These are phyloP conservation scores for Meandrina meandrites DNA, from an alignment of 92 coral and sea anemone species.

Conservation along the genomic window DNA sequence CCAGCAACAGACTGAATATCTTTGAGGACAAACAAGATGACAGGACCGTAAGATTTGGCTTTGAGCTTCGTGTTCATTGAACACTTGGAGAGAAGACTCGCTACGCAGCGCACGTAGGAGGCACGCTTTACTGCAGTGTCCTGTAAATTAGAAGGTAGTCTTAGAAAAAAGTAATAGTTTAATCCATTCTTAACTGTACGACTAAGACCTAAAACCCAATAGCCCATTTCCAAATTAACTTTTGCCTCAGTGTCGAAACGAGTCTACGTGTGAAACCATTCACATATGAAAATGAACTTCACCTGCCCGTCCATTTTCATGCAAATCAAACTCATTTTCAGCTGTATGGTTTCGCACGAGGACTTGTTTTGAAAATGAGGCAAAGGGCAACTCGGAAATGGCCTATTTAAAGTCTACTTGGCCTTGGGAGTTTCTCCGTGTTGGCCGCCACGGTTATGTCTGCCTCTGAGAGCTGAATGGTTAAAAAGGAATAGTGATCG, in stretches of 20 bases:
- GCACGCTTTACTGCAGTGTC: slow-evolving; percentile 83
- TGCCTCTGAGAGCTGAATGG: neutral
- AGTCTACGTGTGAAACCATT: no score
- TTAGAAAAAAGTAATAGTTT: neutral
- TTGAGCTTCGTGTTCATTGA: slow-evolving; percentile 69
- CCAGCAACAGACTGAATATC: slow-evolving; percentile 86
- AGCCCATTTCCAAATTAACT: no score
- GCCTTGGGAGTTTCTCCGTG: neutral
- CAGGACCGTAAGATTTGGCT: slow-evolving; percentile 75
- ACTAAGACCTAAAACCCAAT: neutral
- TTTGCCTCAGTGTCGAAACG: no score
- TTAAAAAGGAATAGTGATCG: neutral
- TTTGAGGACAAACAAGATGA: slow-evolving; percentile 70
- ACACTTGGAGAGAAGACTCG: slow-evolving; percentile 76
- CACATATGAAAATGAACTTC: no score
- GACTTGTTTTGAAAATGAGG: no score
- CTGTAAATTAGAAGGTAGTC: slow-evolving; percentile 34
- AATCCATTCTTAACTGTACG: neutral
- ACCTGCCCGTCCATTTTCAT: no score
- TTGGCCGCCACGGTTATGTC: neutral
- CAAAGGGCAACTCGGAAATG: no score
- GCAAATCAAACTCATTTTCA: no score
- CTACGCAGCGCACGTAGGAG: slow-evolving; percentile 76
- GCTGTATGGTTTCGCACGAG: no score
- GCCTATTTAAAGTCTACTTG: no score